These are phyloP conservation scores for Rhagonycha lutea DNA, from an alignment of 2,888 invertebrate genomes.

Conservation along the genomic window DNA sequence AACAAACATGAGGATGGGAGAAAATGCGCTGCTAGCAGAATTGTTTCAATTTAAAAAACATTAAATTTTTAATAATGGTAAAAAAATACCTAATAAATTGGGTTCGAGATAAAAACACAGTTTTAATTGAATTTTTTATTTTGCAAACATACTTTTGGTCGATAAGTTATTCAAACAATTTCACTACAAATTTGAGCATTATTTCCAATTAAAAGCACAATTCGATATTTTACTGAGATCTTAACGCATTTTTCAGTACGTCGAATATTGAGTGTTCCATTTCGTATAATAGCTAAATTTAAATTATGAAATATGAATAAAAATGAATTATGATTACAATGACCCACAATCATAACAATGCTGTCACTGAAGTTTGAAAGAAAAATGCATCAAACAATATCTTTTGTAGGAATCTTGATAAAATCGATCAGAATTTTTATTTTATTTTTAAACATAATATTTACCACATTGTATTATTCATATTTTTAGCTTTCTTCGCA, in stretches of 20 bases:
- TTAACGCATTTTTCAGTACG: neutral
- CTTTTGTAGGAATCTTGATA: neutral
- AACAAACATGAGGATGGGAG: neutral
- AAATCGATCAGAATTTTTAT: too few species aligned
- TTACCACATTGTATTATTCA: too few species aligned
- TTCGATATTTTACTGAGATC: neutral
- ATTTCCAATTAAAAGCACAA: neutral
- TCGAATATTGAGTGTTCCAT: neutral
- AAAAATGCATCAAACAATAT: too few species aligned
- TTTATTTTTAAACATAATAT: neutral
- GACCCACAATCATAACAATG: neutral
- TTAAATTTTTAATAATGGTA: neutral
- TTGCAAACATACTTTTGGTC: neutral
- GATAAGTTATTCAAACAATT: neutral
- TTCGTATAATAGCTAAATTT: neutral
- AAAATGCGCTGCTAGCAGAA: neutral
- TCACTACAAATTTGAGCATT: neutral
- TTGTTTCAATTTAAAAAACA: neutral
- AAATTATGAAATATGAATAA: neutral
- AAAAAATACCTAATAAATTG: neutral
- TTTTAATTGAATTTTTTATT: neutral
- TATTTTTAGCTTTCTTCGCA: too few species aligned
- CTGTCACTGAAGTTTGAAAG: neutral
- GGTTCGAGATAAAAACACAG: neutral
- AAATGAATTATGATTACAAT: neutral